Conservation (phyloP, 1,140 invertebrate species). For the Centruroides sculpturatus region DNA sequence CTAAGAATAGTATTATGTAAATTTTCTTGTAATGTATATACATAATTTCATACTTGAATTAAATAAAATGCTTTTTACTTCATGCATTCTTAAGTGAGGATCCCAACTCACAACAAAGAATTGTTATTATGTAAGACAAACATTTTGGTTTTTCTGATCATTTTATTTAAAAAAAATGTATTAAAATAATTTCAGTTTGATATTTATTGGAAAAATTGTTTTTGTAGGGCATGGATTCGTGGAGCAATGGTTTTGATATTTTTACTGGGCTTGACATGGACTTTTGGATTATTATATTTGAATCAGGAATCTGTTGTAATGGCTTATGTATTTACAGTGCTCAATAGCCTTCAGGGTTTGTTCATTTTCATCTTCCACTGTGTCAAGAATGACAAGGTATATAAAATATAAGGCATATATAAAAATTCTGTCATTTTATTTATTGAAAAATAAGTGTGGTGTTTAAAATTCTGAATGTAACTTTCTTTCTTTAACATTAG, state of each 20-base stretch:
- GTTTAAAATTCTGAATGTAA: not conserved
- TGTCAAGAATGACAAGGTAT: conserved; percentile 82
- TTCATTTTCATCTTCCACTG: conserved; percentile 94
- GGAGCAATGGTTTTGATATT: conserved; percentile 69
- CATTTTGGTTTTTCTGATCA: not conserved
- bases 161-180: not conserved
- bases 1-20: no score
- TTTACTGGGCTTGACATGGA: conserved; percentile 75
- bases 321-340: conserved; percentile 83
- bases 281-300: conserved; percentile 70
- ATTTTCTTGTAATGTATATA: no score
- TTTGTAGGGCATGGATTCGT: conserved; percentile 64
- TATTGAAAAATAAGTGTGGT: not conserved
- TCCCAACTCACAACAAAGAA: no score
- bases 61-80: no score
- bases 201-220: conserved; percentile 5
- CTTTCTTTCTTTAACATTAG: not conserved
- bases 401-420: not conserved
- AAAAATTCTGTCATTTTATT: not conserved
- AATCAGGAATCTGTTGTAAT: conserved; percentile 64
- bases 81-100: no score
- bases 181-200: no score
- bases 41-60: no score
- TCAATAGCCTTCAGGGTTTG: conserved; percentile 82
- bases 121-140: no score